Evolutionary conservation across 2,797 vertebrate species (phyloP).

Genomic region (Thunnus albacares): DNA sequence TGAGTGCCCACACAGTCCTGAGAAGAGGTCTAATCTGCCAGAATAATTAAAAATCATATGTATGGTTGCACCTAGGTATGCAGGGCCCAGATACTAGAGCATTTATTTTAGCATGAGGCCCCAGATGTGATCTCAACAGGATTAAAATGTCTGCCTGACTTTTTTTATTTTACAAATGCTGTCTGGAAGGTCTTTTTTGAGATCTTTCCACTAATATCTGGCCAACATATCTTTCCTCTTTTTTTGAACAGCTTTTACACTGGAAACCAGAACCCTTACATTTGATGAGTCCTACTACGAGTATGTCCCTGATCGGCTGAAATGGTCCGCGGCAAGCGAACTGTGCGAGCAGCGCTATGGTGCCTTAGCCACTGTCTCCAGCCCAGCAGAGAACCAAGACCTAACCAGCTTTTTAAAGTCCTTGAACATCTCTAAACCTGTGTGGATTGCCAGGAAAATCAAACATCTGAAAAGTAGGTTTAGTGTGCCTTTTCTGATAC

Average conservation of each 20-base stretch:
- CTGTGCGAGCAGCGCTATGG: conserved; percentile 78
- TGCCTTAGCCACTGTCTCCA: conserved; percentile 72
- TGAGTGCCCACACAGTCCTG: too few species aligned
- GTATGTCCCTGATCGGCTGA: conserved; percentile 70
- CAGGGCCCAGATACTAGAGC: not conserved
- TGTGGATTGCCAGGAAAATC: conserved; percentile 82
- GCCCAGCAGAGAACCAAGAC: conserved; percentile 63
- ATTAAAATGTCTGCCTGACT: not conserved
- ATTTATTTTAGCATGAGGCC: not conserved
- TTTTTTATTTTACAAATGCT: not conserved
- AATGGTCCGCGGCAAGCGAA: conserved; percentile 73
- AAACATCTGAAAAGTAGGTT: conserved; percentile 76
- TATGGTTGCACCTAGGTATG: too few species aligned
- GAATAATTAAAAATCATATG: too few species aligned
- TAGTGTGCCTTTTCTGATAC: conserved; percentile 19
- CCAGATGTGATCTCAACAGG: not conserved
- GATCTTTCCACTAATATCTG: not conserved
- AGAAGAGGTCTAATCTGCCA: too few species aligned
- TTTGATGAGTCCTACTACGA: conserved; percentile 76
- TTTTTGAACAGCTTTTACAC: conserved; percentile 55
- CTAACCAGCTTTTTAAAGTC: conserved; percentile 81
- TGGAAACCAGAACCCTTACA: conserved; percentile 56
- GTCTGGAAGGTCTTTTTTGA: not conserved
- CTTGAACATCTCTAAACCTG: conserved; percentile 80
- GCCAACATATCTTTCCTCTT: not conserved